These are phyloP conservation scores for Protonibea diacanthus DNA, from an alignment of 2,797 vertebrate genomes.

Conservation along the genomic window DNA sequence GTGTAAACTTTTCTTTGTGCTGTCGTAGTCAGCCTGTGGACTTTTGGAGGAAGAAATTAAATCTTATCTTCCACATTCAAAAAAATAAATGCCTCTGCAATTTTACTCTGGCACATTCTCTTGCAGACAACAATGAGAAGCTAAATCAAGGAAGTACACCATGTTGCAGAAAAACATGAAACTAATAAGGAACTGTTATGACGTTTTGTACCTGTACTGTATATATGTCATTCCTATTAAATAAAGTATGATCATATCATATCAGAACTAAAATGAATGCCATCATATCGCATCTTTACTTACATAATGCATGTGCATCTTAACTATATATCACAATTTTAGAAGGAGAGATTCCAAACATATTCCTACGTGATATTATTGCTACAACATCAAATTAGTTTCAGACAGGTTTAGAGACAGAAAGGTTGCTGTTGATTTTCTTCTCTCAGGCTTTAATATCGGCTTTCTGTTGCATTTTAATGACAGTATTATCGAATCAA, in stretches of 20 bases:
- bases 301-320: conserved; percentile 7
- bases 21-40: background rate
- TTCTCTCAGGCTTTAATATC: conserved; percentile 25
- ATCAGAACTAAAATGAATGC: conserved; percentile 24
- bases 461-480: conserved; percentile 36
- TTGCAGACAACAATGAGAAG: conserved; percentile 9
- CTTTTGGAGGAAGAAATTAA: conserved; percentile 1
- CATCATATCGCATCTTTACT: conserved; percentile 7
- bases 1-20: conserved; percentile 7
- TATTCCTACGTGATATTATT: conserved; percentile 18
- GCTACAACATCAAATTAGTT: conserved; percentile 18
- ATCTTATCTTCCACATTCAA: conserved; percentile 13
- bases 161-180: conserved; percentile 1
- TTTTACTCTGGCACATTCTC: conserved; percentile 7
- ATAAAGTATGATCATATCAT: background rate
- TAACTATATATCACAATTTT: conserved; percentile 11
- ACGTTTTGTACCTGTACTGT: background rate
- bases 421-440: background rate
- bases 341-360: background rate
- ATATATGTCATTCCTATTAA: background rate
- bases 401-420: conserved; percentile 3
- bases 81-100: conserved; percentile 4
- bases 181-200: background rate
- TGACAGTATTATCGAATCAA: conserved; percentile 24
- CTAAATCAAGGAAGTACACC: conserved; percentile 5